Base-by-base conservation (phyloP, 2,888 invertebrate species). In the Protonemura montana region DNA sequence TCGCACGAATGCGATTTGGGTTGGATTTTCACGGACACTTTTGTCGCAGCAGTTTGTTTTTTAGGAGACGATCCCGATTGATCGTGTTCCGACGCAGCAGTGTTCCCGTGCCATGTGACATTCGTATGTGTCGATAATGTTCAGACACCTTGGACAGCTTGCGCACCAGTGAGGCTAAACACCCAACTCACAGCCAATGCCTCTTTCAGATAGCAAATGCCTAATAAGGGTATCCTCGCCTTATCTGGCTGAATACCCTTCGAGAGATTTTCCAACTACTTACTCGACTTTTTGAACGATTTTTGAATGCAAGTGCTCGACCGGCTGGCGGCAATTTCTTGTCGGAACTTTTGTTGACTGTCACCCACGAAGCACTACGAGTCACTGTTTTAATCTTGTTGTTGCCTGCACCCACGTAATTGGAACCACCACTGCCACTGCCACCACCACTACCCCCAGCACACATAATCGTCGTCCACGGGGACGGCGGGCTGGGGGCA, bases 381-480 rank as follows among this genome's bases (percentile, higher is more conserved):
- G 27, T 27, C 7, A 85, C 78, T 30, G 85, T 85, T 29, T 85
- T 84, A 35, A 84, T 41, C 27, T 76, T 85, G 21, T n/a, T 81
- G 35, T 5, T 59, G 78, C 81, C 82, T n/a, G n/a, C n/a, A 81
- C 87, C 87, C 25, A 82, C 76, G 76, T 86, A 83, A 81, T 76
- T 81, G 7, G 59, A 77, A 76, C 35, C 77, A 81, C 84, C 82
- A 28, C 81, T 42, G 42, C 87, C 83, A 82, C 41, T 88, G 86
- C 88, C 88, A 76, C 84, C 82, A 28, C 81, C 80, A 78, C 87
- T 81, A 83, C 42, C 88, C 86, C 88, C 88, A 86, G 89, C 89
- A 89, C 92, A 91, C 86, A 92, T 89, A 87, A 93, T 92, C 89
- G 91, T 92, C 88, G 91, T 91, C 93, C 92, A 92, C 21, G 92